These are phyloP conservation scores for Connochaetes taurinus DNA, from an alignment of 2,113 vertebrate genomes.

Conservation along the genomic window DNA sequence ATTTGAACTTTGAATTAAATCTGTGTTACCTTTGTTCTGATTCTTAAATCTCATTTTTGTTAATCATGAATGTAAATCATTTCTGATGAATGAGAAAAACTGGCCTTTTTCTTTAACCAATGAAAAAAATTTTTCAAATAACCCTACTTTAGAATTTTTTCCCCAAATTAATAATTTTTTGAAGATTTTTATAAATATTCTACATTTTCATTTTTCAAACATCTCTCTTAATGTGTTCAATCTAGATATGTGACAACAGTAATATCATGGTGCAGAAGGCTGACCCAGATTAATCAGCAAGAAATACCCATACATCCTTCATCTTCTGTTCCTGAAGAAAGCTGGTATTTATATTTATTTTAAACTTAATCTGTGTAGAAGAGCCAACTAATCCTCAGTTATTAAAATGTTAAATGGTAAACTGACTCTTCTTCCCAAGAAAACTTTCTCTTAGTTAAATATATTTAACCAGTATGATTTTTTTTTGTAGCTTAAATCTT, in stretches of 20 bases:
- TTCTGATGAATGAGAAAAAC: neutral
- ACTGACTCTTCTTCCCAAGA: neutral
- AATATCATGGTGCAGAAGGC: slow-evolving; percentile 78
- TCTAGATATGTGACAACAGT: slow-evolving; percentile 77
- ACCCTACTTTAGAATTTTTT: neutral
- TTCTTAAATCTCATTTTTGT: slow-evolving; percentile 23
- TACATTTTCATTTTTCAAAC: neutral
- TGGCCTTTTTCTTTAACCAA: neutral
- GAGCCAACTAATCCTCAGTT: neutral
- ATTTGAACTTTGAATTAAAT: slow-evolving; percentile 45
- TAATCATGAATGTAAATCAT: slow-evolving; percentile 9
- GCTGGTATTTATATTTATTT: slow-evolving; percentile 75
- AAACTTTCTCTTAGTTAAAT: neutral
- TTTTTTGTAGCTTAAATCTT: slow-evolving; percentile 13
- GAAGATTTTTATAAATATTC: neutral
- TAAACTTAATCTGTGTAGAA: slow-evolving; percentile 16
- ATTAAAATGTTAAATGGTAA: neutral
- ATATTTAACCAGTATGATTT: neutral
- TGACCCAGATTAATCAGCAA: slow-evolving; percentile 55
- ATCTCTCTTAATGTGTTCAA: slow-evolving; percentile 41
- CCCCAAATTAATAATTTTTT: neutral
- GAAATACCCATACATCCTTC: neutral
- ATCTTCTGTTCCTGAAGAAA: slow-evolving; percentile 60
- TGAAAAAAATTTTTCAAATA: neutral
- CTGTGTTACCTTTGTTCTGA: slow-evolving; percentile 18